Base-by-base conservation (phyloP, 1,140 invertebrate species). In the Ptiloglossa arizonensis region DNA sequence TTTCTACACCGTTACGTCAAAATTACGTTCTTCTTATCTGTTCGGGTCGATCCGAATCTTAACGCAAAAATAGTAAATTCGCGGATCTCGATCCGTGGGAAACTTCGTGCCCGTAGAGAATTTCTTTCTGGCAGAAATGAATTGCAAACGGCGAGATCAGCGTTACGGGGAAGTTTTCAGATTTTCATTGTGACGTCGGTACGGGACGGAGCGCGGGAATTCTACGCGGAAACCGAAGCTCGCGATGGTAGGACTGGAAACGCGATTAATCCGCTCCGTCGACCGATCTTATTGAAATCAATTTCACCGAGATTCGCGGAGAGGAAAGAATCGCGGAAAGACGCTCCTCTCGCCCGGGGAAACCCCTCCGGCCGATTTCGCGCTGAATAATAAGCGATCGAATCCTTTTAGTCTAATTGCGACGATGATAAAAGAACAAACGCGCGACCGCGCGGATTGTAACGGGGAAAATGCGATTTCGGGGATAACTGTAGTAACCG, bases 331-430 rank as follows among this genome's bases (percentile, higher is more conserved):
- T 22, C 54, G 3, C n/a, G n/a, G n/a, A n/a, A 54, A 44, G n/a
- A n/a, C 38, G 8, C 24, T 50, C 13, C 4, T n/a, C n/a, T 8
- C 11, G 15, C 9, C 38, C 1, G 15, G 22, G 35, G 19, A 24
- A 29, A 15, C n/a, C 27, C 17, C 41, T 59, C 41, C 52, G 64
- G 35, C 41, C 29, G 64, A 38, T 57, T 59, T 59, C 72, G 35
- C 41, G 54, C 57, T 57, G 73, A 69, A 75, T 75, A 75, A 75
- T 69, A 75, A 75, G 54, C 38, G 67, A 69, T 75, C 73, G 64
- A 59, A 69, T 69, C 64, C 64, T 69, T 75, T 69, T 69, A 59
- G 52, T 75, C 63, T 50, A 48, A 75, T 75, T 75, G 52, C 73
- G 15, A 35, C 41, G 64, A 46, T 48, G 35, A 68, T 57, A 22